Percentiles rank a stretch among this genome's conserved stretches.
These are phyloP conservation scores for Mormyrus lacerda DNA, from an alignment of 2,113 vertebrate genomes.

Conservation along the genomic window DNA sequence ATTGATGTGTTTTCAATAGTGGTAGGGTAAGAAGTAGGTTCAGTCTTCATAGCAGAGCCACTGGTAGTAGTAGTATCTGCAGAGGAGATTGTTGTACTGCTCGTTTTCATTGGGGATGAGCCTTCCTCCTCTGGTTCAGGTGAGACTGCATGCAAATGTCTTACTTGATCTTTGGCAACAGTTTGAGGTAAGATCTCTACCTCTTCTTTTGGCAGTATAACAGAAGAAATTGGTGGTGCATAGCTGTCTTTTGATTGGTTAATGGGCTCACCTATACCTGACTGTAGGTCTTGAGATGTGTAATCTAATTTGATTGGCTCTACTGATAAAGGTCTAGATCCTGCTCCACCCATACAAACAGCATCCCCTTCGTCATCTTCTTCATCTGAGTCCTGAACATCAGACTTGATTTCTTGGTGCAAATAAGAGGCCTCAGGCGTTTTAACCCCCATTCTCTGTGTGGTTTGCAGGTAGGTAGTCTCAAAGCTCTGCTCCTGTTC, in stretches of 20 bases:
- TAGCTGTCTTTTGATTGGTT: conserved; percentile 13
- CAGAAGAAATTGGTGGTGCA: neutral
- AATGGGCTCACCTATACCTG: neutral
- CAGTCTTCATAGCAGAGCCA: conserved; percentile 7
- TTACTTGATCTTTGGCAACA: conserved; percentile 15
- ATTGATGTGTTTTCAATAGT: conserved; percentile 7
- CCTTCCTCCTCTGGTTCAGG: conserved; percentile 10
- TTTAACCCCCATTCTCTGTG: conserved; percentile 34
- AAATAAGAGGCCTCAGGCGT: conserved; percentile 33
- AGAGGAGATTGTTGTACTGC: neutral
- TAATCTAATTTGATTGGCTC: conserved; percentile 39
- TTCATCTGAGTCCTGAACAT: conserved; percentile 50
- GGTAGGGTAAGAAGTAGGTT: conserved; percentile 1
- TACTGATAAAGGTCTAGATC: conserved; percentile 21
- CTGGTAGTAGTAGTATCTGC: conserved; percentile 4
- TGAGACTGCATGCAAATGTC: conserved; percentile 2
- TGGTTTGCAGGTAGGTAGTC: conserved; percentile 25
- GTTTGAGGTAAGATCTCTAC: neutral
- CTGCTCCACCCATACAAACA: conserved; percentile 34
- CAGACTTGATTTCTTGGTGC: conserved; percentile 38
- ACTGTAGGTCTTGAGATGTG: conserved; percentile 23
- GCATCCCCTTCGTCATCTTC: conserved; percentile 45
- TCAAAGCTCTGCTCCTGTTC: conserved; percentile 26
- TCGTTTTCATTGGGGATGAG: neutral
- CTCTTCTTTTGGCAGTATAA: conserved; percentile 10